Evolutionary conservation across 1,140 invertebrate genomes (phyloP).

Genomic region (Gryllus bimaculatus): DNA sequence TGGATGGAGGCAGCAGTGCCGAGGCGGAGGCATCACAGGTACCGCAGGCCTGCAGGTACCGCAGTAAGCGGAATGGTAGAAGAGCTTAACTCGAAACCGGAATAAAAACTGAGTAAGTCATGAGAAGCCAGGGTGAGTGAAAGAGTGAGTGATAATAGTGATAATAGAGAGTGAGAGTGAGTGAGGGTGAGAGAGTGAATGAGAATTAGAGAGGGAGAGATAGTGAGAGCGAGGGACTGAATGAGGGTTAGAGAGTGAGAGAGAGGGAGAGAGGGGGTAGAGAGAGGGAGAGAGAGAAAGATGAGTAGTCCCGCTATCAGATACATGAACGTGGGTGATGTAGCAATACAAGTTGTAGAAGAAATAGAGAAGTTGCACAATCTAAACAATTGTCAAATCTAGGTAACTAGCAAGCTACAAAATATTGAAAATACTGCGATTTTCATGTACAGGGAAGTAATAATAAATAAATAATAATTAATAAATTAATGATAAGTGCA

Average conservation of each 20-base stretch:
- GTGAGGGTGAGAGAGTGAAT: background rate
- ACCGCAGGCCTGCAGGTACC: no score
- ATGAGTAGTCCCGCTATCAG: background rate
- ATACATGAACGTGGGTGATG: no score
- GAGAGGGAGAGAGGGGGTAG: background rate
- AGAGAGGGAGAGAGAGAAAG: background rate
- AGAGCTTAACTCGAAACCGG: background rate
- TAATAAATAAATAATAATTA: no score
- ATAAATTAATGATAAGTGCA: no score
- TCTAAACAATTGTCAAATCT: no score
- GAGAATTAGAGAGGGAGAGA: background rate
- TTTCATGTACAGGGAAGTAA: no score
- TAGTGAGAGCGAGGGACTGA: no score
- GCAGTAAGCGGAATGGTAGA: background rate
- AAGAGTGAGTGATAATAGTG: background rate
- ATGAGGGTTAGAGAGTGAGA: background rate
- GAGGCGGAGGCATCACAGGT: no score
- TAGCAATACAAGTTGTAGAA: background rate
- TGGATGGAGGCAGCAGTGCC: background rate
- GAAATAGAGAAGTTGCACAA: background rate
- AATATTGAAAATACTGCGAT: no score
- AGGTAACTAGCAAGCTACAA: no score
- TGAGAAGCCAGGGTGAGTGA: background rate
- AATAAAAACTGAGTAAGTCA: background rate
- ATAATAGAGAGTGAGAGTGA: background rate